These are phyloP conservation scores for Battus philenor DNA, from an alignment of 1,140 invertebrate genomes.

Conservation along the genomic window DNA sequence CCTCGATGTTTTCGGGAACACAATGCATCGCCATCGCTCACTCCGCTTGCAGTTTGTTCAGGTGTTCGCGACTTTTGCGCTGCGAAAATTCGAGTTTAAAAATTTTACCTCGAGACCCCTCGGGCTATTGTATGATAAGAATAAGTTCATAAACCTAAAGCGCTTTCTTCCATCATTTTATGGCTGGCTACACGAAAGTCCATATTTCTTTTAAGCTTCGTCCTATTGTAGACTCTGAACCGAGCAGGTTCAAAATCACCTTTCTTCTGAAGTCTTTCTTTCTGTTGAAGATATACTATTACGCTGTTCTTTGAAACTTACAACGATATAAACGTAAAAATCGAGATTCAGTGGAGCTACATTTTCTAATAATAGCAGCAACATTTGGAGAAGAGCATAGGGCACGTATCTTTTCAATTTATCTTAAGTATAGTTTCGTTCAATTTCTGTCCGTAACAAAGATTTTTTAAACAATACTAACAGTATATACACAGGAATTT, in stretches of 20 bases:
- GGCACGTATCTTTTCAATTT: constrained; percentile 17
- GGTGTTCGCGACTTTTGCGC: constrained; percentile 42
- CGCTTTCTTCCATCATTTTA: constrained; percentile 18
- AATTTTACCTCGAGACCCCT: constrained; percentile 24
- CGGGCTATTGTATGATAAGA: constrained; percentile 20
- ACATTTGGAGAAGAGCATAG: constrained; percentile 4
- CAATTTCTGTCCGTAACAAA: constrained; percentile 15
- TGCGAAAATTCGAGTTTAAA: constrained; percentile 37
- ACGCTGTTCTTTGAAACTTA: no score
- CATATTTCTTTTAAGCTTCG: constrained; percentile 10
- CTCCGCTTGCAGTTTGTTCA: constrained; percentile 45
- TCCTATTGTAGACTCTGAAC: no score
- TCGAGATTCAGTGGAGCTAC: no score
- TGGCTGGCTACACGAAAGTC: constrained; percentile 11
- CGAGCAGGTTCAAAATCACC: no score
- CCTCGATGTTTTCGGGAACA: constrained; percentile 50
- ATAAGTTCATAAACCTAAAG: constrained; percentile 18
- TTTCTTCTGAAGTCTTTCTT: no score
- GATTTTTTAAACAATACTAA: no score
- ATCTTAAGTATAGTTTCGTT: constrained; percentile 17
- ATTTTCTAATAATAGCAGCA: no score
- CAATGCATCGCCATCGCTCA: constrained; percentile 45
- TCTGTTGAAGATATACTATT: no score
- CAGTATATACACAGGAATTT: no score
- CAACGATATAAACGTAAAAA: no score